phyloP scores from a whole-genome alignment of 2,888 invertebrate genomes.

The Drosophila nr. perissopoda region DNA sequence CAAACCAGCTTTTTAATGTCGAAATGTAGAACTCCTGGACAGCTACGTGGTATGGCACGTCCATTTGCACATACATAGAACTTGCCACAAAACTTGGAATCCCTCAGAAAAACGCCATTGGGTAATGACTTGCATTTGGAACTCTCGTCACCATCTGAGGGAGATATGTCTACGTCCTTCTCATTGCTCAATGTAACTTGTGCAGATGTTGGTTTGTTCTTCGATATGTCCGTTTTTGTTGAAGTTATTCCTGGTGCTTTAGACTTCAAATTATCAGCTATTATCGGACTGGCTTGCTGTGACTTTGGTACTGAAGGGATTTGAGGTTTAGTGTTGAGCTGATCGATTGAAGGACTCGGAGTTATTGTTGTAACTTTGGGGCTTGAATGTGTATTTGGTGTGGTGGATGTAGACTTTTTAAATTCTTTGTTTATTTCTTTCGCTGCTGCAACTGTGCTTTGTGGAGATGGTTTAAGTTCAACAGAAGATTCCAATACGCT shows the following conservation, averaged over 20 bases:
- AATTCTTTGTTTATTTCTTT: not conserved
- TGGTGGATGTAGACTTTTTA: not conserved
- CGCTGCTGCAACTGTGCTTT: not conserved
- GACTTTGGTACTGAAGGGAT: not conserved
- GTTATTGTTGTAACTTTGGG: not conserved
- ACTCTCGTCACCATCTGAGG: not conserved
- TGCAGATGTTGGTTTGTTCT: not conserved
- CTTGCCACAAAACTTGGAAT: slow-evolving; percentile 41
- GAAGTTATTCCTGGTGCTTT: not conserved
- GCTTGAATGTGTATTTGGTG: not conserved
- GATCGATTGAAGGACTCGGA: too few species aligned
- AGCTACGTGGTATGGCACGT: slow-evolving; percentile 36
- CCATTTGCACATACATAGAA: slow-evolving; percentile 64
- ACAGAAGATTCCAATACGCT: not conserved
- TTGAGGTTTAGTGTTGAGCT: not conserved
- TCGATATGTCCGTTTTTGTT: not conserved
- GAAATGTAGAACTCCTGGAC: slow-evolving; percentile 55
- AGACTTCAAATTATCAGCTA: not conserved
- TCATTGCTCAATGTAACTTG: not conserved
- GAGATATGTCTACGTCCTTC: not conserved
- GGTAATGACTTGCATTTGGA: slow-evolving; percentile 24
- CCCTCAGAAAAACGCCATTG: slow-evolving; percentile 54
- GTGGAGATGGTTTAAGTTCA: not conserved
- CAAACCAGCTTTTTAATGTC: slow-evolving; percentile 53
- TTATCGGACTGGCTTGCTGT: not conserved